A percentile compares a stretch with the other conserved stretches of the same genome.
These are phyloP conservation scores for Goniozus legneri DNA, from an alignment of 1,140 invertebrate genomes.

Conservation along the genomic window DNA sequence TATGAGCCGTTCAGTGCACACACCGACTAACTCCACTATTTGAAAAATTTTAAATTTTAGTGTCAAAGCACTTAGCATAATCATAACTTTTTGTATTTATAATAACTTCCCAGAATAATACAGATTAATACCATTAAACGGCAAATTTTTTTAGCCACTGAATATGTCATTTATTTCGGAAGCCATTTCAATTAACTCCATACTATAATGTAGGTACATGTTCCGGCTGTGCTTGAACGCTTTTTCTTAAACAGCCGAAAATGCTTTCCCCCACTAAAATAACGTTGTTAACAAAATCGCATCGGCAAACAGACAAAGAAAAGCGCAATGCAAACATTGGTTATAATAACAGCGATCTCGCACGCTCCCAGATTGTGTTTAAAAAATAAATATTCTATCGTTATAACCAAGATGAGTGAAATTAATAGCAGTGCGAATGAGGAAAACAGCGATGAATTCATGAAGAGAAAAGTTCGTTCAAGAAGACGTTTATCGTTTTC, in stretches of 20 bases:
- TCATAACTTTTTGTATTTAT: conserved; percentile 19
- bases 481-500: conserved; percentile 4
- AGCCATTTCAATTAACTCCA: conserved; percentile 20
- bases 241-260: background rate
- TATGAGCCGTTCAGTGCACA: background rate
- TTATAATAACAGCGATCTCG: too few species aligned
- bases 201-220: conserved; percentile 10
- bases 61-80: conserved; percentile 9
- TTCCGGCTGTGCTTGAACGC: background rate
- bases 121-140: conserved; percentile 14
- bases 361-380: background rate
- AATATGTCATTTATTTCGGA: conserved; percentile 25
- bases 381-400: conserved; percentile 13
- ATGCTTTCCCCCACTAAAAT: too few species aligned
- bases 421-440: background rate
- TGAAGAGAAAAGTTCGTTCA: background rate
- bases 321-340: too few species aligned
- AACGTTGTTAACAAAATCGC: too few species aligned
- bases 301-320: too few species aligned
- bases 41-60: conserved; percentile 12
- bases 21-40: conserved; percentile 12
- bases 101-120: conserved; percentile 20
- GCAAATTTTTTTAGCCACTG: conserved; percentile 19
- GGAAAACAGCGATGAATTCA: background rate
- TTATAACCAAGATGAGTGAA: conserved; percentile 11